Evolutionary conservation across 1,140 invertebrate species (phyloP).

Genomic region (Cotesia vestalis): DNA sequence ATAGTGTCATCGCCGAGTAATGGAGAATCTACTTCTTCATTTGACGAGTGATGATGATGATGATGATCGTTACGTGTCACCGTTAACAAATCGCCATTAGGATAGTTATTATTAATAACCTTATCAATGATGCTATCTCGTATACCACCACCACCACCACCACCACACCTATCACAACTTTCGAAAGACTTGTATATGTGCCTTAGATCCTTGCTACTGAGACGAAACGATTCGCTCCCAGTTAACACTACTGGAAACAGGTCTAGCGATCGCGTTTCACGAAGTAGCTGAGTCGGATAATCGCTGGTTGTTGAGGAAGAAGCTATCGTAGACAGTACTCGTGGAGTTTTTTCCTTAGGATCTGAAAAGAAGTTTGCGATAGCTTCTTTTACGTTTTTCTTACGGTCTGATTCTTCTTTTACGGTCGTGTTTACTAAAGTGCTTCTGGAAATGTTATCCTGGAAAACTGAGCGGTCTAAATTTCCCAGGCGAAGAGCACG

Average conservation of each 20-base stretch:
- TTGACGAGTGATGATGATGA: slow-evolving; percentile 42
- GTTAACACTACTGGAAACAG: slow-evolving; percentile 55
- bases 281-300: slow-evolving; percentile 57
- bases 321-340: slow-evolving; percentile 67
- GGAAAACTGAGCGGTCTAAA: slow-evolving; percentile 50
- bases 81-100: slow-evolving; percentile 67
- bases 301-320: slow-evolving; percentile 66
- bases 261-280: slow-evolving; percentile 67
- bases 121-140: slow-evolving; percentile 62
- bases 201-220: slow-evolving; percentile 49
- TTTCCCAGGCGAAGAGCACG: slow-evolving; percentile 45
- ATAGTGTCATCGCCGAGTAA: slow-evolving; percentile 64
- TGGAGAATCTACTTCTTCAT: slow-evolving; percentile 66
- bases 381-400: slow-evolving; percentile 56
- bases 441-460: slow-evolving; percentile 61
- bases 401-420: slow-evolving; percentile 58
- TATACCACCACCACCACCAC: slow-evolving; percentile 52
- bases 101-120: slow-evolving; percentile 67
- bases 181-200: slow-evolving; percentile 57
- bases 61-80: slow-evolving; percentile 43
- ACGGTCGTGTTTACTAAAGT: slow-evolving; percentile 64
- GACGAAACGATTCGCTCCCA: slow-evolving; percentile 40
- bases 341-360: slow-evolving; percentile 50
- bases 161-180: slow-evolving; percentile 63
- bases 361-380: slow-evolving; percentile 58